Conservation (phyloP, 2,113 vertebrate species). For the Chionomys nivalis region DNA sequence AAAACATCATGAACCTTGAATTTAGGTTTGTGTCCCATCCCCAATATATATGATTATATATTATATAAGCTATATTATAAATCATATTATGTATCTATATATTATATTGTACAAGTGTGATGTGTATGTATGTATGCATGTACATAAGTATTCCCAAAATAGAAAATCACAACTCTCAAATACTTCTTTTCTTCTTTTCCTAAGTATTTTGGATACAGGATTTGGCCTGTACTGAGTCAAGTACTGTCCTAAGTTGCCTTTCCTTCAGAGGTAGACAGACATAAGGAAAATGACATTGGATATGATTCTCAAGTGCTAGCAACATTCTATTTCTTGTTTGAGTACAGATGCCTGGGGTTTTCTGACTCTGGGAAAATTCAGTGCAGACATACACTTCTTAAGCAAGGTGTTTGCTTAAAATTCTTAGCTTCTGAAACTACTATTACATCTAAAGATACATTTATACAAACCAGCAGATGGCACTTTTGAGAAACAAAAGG, state of each 20-base stretch:
- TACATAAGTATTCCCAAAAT: not conserved
- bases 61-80: not conserved
- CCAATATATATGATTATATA: not conserved
- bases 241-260: not conserved
- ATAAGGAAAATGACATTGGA: not conserved
- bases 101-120: not conserved
- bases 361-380: constrained; percentile 5
- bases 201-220: not conserved
- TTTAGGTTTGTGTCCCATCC: not conserved
- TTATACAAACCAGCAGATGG: not conserved
- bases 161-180: not conserved
- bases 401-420: not conserved
- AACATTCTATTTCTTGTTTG: not conserved
- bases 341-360: not conserved
- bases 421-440: not conserved
- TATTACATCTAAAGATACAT: not conserved
- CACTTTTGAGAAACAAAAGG: constrained; percentile 24
- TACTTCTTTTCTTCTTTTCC: not conserved
- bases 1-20: not conserved
- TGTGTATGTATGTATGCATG: not conserved
- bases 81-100: not conserved
- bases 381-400: not conserved
- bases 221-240: not conserved
- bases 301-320: not conserved
- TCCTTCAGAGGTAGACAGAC: not conserved